phyloP scores from a whole-genome alignment of 1,140 invertebrate genomes.

The Ridgeia piscesae region DNA sequence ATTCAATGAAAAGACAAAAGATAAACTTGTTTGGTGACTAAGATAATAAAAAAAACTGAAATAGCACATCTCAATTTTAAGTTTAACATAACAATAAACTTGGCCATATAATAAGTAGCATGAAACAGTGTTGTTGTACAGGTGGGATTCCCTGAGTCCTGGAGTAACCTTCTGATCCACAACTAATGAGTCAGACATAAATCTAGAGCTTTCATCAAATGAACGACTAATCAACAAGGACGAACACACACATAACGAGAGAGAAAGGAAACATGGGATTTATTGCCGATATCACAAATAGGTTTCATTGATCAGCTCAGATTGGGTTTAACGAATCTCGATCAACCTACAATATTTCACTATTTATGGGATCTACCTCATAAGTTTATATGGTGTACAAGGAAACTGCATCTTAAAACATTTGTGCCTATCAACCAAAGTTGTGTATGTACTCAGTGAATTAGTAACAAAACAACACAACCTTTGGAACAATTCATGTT shows the following conservation, averaged over 20 bases:
- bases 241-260: background rate
- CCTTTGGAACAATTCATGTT: background rate
- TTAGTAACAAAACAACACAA: background rate
- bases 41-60: too few species aligned
- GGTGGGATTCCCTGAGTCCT: background rate
- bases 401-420: background rate
- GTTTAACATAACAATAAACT: too few species aligned
- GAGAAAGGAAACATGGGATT: background rate
- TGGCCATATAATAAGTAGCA: background rate
- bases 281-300: background rate
- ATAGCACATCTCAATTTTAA: too few species aligned
- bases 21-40: too few species aligned
- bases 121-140: background rate
- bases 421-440: too few species aligned
- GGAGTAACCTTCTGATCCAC: background rate
- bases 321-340: background rate
- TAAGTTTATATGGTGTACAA: background rate
- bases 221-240: background rate
- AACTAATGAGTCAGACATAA: background rate
- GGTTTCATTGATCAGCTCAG: background rate
- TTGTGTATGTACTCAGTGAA: too few species aligned
- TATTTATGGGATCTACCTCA: background rate
- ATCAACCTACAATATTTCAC: background rate
- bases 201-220: background rate
- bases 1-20: too few species aligned